phyloP scores from a whole-genome alignment of 2,888 invertebrate species.

The Fragum sueziense region DNA sequence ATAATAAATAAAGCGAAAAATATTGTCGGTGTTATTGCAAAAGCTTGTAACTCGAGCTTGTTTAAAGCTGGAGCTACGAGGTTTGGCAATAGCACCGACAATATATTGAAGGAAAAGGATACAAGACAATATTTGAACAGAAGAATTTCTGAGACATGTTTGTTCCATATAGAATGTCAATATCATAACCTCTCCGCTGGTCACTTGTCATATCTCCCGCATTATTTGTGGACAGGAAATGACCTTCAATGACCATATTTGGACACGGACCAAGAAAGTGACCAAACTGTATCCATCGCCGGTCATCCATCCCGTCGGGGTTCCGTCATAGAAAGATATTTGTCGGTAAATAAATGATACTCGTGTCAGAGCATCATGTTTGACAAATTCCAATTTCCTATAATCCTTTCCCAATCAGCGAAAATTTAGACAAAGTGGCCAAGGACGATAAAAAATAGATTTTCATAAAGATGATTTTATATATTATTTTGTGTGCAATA shows the following conservation, averaged over 20 bases:
- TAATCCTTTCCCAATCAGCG: too few relatives aligned
- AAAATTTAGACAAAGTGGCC: too few relatives aligned
- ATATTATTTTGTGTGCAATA: too few relatives aligned
- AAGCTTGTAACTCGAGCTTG: too few relatives aligned
- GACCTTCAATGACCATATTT: slow-evolving; percentile 22
- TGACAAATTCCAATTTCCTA: slow-evolving; percentile 27
- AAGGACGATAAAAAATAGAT: too few relatives aligned
- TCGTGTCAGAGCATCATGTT: slow-evolving; percentile 17
- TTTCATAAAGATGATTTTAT: too few relatives aligned
- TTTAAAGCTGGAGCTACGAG: too few relatives aligned
- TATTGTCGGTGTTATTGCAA: too few relatives aligned
- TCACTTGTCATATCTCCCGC: slow-evolving; percentile 20
- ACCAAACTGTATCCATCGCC: slow-evolving; percentile 16
- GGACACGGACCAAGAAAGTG: slow-evolving; percentile 20
- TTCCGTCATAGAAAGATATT: slow-evolving; percentile 22
- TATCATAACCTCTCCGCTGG: background rate
- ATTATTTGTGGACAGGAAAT: slow-evolving; percentile 23
- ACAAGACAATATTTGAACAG: too few relatives aligned
- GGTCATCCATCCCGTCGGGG: slow-evolving; percentile 10
- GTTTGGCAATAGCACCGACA: too few relatives aligned
- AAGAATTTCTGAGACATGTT: background rate
- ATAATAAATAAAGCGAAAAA: too few relatives aligned
- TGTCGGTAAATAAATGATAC: slow-evolving; percentile 24
- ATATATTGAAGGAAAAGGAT: too few relatives aligned
- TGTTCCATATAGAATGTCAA: slow-evolving; percentile 15